These are phyloP conservation scores for Phalacrocorax pelagicus DNA, from an alignment of 2,113 vertebrate species.

Conservation along the genomic window DNA sequence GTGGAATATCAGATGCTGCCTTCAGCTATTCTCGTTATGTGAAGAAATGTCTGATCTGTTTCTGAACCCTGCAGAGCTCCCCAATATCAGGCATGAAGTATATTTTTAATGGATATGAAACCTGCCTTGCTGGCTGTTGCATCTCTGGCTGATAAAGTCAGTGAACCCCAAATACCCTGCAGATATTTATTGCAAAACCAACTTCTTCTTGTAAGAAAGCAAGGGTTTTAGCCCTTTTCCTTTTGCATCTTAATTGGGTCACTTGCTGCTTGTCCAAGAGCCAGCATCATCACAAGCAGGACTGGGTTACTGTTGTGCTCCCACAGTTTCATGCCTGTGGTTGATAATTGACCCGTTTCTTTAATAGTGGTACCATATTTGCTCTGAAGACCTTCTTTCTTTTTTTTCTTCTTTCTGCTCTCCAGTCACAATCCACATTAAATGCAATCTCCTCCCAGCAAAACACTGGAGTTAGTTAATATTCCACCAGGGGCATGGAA, in stretches of 20 bases:
- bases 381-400: background rate
- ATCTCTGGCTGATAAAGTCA: background rate
- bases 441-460: slow-evolving; percentile 14
- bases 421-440: background rate
- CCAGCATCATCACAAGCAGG: background rate
- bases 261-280: background rate
- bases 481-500: background rate
- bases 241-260: rapidly evolving
- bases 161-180: background rate
- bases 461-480: slow-evolving; percentile 26
- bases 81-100: background rate
- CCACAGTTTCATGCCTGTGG: background rate
- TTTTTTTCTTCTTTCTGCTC: background rate
- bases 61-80: slow-evolving; percentile 8
- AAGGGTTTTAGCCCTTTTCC: background rate
- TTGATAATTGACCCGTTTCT: background rate
- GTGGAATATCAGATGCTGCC: background rate
- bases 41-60: background rate
- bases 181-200: background rate
- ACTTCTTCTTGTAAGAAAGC: background rate
- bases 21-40: background rate
- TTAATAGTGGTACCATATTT: background rate
- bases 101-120: background rate
- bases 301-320: background rate
- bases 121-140: background rate